Evolutionary conservation across 1,140 invertebrate genomes (phyloP), one percentile per base, ranked within the genome.

Genomic region (Lasaia peninsularis): DNA sequence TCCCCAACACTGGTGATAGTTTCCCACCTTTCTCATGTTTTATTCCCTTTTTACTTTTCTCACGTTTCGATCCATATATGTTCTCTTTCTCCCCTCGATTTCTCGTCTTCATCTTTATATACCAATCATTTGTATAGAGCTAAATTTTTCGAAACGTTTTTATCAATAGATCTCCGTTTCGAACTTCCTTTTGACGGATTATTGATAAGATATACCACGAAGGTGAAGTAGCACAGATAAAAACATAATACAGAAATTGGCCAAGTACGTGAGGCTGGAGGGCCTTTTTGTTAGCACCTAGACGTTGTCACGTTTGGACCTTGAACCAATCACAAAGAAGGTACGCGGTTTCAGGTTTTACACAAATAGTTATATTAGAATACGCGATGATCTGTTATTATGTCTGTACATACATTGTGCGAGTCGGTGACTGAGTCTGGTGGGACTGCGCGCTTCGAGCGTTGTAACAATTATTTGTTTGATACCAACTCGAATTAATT

Each of bases 131-230:
- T 20, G 20, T 4, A 21, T 44, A 4, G 9, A 16, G 10, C 7
- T 48, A 5, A 18, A 11, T 21, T 48, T 20, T 48, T 48, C 10
- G 18, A 10, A 21, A 5, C 20, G 20, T 48, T 44, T 37, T 44
- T 44, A 44, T 44, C 40, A 4, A 20, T 44, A 44, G 14, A 20
- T 16, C 18, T 44, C 40, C 40, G 40, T 44, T 12, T 24, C 31
- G 49, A 51, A 28, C 35, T 16, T 44, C 28, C 40, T 59, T 52
- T 66, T 60, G 56, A 67, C 58, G 65, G 55, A 28, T 65, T 58
- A 54, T 67, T 61, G 82, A 86, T 84, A 81, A 84, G 82, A 84
- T 87, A 85, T 80, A 79, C 68, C 56, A 54, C 62, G 74, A 81
- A 82, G 78, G 74, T 73, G 65, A 71, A 64, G 55, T 69, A 56